Evolutionary conservation across 2,888 invertebrate species (phyloP), one percentile per base, ranked within the genome.

Genomic region (Lasioglossum pauxillum): DNA sequence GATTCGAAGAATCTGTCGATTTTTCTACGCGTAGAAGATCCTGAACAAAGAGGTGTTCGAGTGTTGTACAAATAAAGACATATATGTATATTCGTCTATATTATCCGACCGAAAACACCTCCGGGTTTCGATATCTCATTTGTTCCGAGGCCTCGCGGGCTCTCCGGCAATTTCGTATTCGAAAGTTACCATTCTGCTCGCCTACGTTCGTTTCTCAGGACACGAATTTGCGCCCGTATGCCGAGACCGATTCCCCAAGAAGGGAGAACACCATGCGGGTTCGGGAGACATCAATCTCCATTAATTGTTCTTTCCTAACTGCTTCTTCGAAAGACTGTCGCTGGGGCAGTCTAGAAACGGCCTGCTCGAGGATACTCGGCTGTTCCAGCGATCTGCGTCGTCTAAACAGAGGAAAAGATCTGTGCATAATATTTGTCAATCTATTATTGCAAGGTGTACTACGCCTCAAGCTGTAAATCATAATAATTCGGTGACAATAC

Each of bases 141-240:
- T 19, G 31, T 74, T 5, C 7, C 49, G 71, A n/a, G 14, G n/a
- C n/a, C 12, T 10, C 23, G 35, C 10, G 69, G 41, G 41, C 69
- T 77, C 60, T 35, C 69, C 19, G 64, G 78, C 67, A 64, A 16
- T 46, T 23, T 35, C n/a, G 31, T 44, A 35, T 19, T 16, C 41
- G 27, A 5, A n/a, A 75, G 75, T 49, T 69, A 14, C 14, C 35
- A 46, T 71, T 57, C 74, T 2, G 38, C 35, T 35, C 44, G 78
- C 35, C 31, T 41, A 78, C 27, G 27, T 78, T 5, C 12, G 60
- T 67, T 80, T 80, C 78, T 38, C 72, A n/a, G 44, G 77, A 49
- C 76, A 85, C 80, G 80, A 90, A 89, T 90, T 89, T 72, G 85
- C 83, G 88, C 91, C 91, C 91, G 91, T 91, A 91, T 92, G 80